Conservation (phyloP, 2,797 vertebrate genomes). For the Halcyon smyrnensis region DNA sequence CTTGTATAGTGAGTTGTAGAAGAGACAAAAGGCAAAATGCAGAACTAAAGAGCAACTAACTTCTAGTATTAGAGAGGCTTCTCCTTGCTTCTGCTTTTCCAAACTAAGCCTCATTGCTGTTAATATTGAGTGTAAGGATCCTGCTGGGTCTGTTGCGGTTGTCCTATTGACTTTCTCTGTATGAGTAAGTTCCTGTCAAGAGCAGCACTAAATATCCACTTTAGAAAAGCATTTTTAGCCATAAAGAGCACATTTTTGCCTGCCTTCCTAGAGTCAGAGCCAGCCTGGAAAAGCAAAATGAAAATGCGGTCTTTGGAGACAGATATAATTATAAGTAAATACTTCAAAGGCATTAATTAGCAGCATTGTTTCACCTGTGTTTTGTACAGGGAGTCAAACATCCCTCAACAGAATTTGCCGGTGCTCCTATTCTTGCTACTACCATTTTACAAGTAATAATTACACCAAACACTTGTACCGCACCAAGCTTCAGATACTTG, state of each 20-base stretch:
- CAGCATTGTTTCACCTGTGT: conserved; percentile 28
- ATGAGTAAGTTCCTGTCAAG: conserved; percentile 63
- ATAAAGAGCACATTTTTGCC: conserved; percentile 48
- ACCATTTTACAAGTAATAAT: conserved; percentile 25
- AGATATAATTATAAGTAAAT: conserved; percentile 68
- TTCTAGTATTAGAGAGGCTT: background rate
- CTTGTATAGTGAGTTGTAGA: background rate
- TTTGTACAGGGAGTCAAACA: conserved; percentile 23
- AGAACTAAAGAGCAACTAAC: background rate
- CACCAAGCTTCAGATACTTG: background rate
- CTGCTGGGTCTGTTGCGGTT: conserved; percentile 50
- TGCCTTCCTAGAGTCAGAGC: conserved; percentile 39
- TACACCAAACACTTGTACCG: background rate
- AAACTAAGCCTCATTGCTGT: conserved; percentile 8
- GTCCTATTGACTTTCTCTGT: conserved; percentile 64
- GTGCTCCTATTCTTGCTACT: background rate
- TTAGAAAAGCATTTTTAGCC: conserved; percentile 60
- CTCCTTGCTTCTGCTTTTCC: conserved; percentile 17
- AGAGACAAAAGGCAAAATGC: conserved; percentile 1
- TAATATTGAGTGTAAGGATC: conserved; percentile 24
- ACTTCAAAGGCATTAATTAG: conserved; percentile 58
- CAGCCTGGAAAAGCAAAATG: background rate
- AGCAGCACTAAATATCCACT: conserved; percentile 64
- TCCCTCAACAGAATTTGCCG: conserved; percentile 19
- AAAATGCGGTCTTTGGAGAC: conserved; percentile 36